Evolutionary conservation across 2,888 invertebrate species (phyloP), one percentile per base, ranked within the genome.

Genomic region (Eurytoma adleriae): DNA sequence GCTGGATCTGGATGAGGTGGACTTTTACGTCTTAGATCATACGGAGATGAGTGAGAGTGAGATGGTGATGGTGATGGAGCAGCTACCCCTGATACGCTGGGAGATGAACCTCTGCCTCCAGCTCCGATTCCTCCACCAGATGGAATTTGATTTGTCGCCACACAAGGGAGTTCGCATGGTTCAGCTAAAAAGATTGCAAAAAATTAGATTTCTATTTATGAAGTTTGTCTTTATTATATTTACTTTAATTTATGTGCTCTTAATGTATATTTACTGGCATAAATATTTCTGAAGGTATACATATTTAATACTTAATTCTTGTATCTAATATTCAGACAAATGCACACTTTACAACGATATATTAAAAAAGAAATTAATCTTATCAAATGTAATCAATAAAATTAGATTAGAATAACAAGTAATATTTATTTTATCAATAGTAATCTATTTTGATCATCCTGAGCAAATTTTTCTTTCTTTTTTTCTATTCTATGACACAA

Each of bases 21-120:
- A 84, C 95, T 96, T 92, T 97, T 97, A 86, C 97, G 93, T 83
- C 97, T 93, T 88, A 97, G 92, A 91, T 97, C 97, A 90, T 97
- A 97, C 2, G 97, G 97, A 84, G 97, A 96, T 91, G 96, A 96
- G 91, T 97, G 97, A 18, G 90, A 89, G 78, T 90, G 89, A 10
- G 91, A 89, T 20, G 89, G 91, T 24, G 90, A 90, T 54, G 90
- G 89, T 56, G 89, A 90, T 16, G 90, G 90, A 54, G 90, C 90
- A 66, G 90, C 91, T 67, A 89, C 90, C 74, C 89, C 90, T 68
- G 89, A 90, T 57, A 90, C 91, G 84, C 88, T 90, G 54, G 89
- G 90, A 24, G 89, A 90, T 27, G 87, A 93, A 91, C 85, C 93
- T 92, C 91, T 88, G 79, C 93, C 93, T 85, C 92, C 92, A 83